These are phyloP conservation scores for Hydropsyche tenuis DNA, from an alignment of 1,140 invertebrate species.

Conservation along the genomic window DNA sequence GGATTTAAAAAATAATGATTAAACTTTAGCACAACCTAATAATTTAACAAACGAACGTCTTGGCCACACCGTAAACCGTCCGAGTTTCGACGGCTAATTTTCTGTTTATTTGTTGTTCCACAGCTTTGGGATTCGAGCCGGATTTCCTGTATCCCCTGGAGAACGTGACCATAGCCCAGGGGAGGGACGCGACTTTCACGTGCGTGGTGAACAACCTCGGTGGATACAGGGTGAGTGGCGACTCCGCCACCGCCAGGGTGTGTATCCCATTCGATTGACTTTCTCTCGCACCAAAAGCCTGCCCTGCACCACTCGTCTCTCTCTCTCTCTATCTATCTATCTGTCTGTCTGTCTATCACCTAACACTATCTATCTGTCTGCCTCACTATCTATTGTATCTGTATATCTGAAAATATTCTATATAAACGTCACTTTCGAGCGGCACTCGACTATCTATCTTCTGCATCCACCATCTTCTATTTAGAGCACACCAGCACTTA, in stretches of 20 bases:
- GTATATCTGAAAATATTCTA: background rate
- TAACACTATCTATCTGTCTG: constrained; percentile 18
- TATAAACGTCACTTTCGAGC: constrained; percentile 34
- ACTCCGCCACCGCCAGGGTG: constrained; percentile 79
- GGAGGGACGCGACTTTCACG: constrained; percentile 86
- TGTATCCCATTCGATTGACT: constrained; percentile 65
- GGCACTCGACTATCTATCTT: constrained; percentile 43
- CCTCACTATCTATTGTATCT: background rate
- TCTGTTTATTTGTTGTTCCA: constrained; percentile 49
- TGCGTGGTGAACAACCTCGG: constrained; percentile 90
- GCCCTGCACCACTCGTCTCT: constrained; percentile 49
- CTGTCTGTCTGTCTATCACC: constrained; percentile 17
- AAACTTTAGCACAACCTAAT: no score
- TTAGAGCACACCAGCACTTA: constrained; percentile 48
- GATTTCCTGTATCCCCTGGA: constrained; percentile 84
- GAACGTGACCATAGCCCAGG: constrained; percentile 86
- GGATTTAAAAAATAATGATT: no score
- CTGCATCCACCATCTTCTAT: constrained; percentile 48
- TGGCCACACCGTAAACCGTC: no score
- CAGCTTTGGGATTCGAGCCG: constrained; percentile 73
- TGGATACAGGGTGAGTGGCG: constrained; percentile 91
- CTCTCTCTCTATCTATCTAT: constrained; percentile 35
- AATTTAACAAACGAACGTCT: no score
- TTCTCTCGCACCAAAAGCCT: constrained; percentile 57
- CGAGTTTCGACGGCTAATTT: no score